Evolutionary conservation across 2,888 invertebrate species (phyloP).

Genomic region (Dynastes grantii): DNA sequence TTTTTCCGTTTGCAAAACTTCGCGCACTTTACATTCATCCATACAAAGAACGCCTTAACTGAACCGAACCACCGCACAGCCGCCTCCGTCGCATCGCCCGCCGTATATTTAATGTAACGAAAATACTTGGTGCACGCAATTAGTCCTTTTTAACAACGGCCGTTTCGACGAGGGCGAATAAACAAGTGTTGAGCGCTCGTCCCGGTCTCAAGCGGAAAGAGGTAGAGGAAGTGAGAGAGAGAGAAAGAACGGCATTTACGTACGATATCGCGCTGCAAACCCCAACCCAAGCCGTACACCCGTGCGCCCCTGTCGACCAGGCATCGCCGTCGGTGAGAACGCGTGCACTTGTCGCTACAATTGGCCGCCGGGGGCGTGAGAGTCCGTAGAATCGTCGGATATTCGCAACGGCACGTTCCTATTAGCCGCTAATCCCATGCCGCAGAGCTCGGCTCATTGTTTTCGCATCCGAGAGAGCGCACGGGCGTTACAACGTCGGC

Average conservation of each 20-base stretch:
- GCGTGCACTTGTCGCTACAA: conserved; percentile 64
- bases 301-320: not conserved
- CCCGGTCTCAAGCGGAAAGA: conserved; percentile 20
- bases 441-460: conserved; percentile 55
- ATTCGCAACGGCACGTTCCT: conserved; percentile 68
- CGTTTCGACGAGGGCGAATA: conserved; percentile 53
- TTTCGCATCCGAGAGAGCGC: conserved; percentile 56
- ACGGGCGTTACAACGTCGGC: conserved; percentile 6
- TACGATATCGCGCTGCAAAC: not conserved
- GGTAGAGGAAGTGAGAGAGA: not conserved
- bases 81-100: not conserved
- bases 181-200: conserved; percentile 56
- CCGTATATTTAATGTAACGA: conserved; percentile 50
- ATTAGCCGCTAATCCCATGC: conserved; percentile 66
- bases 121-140: conserved; percentile 55
- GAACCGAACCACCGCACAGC: not conserved
- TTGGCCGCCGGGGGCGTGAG: conserved; percentile 65
- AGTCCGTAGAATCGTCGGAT: conserved; percentile 66
- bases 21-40: too few species aligned
- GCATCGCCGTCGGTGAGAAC: conserved; percentile 57
- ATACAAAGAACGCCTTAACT: not conserved
- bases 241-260: not conserved
- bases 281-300: not conserved
- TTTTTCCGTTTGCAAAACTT: too few species aligned
- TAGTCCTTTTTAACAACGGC: conserved; percentile 53